Base-by-base conservation (phyloP, 2,797 vertebrate genomes). In the Thunnus albacares region DNA sequence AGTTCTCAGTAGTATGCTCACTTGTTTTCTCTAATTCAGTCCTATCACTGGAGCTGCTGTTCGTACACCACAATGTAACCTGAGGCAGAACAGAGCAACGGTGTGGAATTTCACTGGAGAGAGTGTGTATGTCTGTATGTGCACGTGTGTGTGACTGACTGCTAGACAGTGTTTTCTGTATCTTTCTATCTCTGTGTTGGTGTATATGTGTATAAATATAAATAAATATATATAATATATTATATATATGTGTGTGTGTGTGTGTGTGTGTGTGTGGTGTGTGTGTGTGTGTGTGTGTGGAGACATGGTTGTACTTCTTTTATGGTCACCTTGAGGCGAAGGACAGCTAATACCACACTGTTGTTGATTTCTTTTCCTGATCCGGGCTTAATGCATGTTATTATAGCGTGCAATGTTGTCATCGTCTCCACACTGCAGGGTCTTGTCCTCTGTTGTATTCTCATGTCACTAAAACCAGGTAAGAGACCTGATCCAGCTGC, bases 101-200 rank as follows among this genome's bases (percentile, higher is more conserved):
- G 91, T 87, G 92, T 92, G 89, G 91, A 87, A 87, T 92, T 89
- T 90, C 92, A 89, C 79, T 70, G 41, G 47, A 4, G 1, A 76
- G 45, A 59, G n/a, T 57, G 47, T 41, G 13, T 43, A n/a, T 51
- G 45, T 55, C 43, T 14, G 74, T 35, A n/a, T 59, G 67, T 20
- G 41, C 22, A 24, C 4, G 58, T 64, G 67, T 65, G 52, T 61
- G 74, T 65, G 56, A 60, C 55, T 66, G 81, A 24, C 30, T 24
- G 58, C 35, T 3, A 26, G 45, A 57, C 58, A 52, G 18, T 45
- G n/a, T 53, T 30, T 73, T 43, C 2, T 38, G 18, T 53, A 14
- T 63, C 11, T 18, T 17, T 55, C 11, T 53, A 24, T 28, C 8
- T 52, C 59, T 68, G 55, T 51, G 38, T 58, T 18, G 4, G n/a